Conservation (phyloP, 2,888 invertebrate genomes). For the Macrophya annulata region DNA sequence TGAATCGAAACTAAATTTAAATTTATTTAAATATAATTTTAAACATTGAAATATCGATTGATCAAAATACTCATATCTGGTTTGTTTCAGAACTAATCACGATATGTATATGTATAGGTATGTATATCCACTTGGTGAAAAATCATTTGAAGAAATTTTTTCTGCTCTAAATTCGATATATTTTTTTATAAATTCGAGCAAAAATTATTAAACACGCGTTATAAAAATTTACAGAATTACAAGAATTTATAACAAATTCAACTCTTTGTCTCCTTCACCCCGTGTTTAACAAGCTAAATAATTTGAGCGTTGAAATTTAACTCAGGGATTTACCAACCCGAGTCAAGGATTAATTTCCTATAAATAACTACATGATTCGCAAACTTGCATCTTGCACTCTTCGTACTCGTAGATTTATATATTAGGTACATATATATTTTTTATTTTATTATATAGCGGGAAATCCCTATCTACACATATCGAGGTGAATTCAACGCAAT, state of each 20-base stretch:
- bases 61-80: constrained; percentile 25
- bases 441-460: background rate
- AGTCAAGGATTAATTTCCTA: constrained; percentile 32
- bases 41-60: constrained; percentile 24
- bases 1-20: constrained; percentile 40
- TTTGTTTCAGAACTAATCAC: constrained; percentile 23
- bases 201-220: no score
- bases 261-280: background rate
- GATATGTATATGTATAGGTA: no score
- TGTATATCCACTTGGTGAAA: background rate
- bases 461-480: background rate
- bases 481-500: background rate
- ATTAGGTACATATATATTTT: background rate
- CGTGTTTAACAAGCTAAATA: background rate
- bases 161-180: background rate
- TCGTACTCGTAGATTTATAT: background rate
- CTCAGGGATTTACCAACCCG: constrained; percentile 14
- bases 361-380: constrained; percentile 14
- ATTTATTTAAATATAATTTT: constrained; percentile 36
- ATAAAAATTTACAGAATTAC: background rate
- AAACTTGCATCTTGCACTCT: background rate
- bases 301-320: background rate
- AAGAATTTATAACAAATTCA: background rate
- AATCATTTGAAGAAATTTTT: background rate
- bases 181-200: background rate